A percentile compares a stretch with the other conserved stretches of the same genome.
Evolutionary conservation across 2,797 vertebrate genomes (phyloP).

Genomic region (Alcedo quadribrachys): DNA sequence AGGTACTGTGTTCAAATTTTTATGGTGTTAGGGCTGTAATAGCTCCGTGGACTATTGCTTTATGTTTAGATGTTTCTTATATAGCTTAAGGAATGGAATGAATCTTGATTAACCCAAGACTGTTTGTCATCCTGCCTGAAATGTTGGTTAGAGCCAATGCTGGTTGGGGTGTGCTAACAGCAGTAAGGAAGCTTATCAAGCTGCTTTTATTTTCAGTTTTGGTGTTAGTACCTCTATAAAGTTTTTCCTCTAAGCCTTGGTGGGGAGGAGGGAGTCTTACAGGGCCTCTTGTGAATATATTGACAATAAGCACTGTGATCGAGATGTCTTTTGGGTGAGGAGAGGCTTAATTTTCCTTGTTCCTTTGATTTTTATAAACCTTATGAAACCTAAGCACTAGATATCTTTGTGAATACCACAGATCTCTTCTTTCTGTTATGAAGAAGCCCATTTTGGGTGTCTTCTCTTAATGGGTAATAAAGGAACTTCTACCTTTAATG

Average conservation of each 20-base stretch:
- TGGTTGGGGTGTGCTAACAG: not conserved
- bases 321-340: not conserved
- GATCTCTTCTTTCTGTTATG: fast-evolving
- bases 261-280: not conserved
- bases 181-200: not conserved
- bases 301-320: not conserved
- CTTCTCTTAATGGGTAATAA: not conserved
- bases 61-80: fast-evolving
- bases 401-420: not conserved
- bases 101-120: fast-evolving
- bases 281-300: fast-evolving
- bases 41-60: not conserved
- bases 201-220: not conserved
- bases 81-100: not conserved
- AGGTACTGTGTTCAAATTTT: fast-evolving
- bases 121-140: not conserved
- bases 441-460: fast-evolving
- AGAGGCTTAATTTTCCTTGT: not conserved
- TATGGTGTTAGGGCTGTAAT: not conserved
- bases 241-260: not conserved
- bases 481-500: not conserved
- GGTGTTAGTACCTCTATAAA: fast-evolving
- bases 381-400: not conserved
- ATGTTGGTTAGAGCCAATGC: not conserved
- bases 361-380: not conserved